A percentile compares a stretch with the other conserved stretches of the same genome.
Evolutionary conservation across 2,797 vertebrate genomes (phyloP).

Genomic region (Botia almorhae): DNA sequence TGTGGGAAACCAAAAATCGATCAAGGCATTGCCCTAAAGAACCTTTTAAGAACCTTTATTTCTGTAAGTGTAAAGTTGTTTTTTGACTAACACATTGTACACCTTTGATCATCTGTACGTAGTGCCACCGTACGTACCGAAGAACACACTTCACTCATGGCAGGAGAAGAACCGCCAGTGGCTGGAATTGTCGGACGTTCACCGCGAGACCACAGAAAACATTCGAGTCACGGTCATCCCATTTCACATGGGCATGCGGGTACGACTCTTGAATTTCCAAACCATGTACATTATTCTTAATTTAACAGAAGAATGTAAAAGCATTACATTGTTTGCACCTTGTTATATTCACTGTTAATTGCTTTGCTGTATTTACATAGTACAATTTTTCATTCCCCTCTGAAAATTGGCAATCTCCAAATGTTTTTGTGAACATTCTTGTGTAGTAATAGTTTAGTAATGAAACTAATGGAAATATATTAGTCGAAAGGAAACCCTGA

Average conservation of each 20-base stretch:
- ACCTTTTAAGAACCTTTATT: too few species aligned
- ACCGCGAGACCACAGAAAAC: slow-evolving; percentile 87
- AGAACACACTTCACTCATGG: slow-evolving; percentile 85
- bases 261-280: slow-evolving; percentile 47
- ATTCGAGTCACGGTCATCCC: slow-evolving; percentile 89
- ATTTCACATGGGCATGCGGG: slow-evolving; percentile 91
- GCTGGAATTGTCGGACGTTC: slow-evolving; percentile 87
- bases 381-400: too few species aligned
- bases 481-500: too few species aligned
- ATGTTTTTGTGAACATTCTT: too few species aligned
- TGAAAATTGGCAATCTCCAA: too few species aligned
- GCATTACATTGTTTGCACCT: background rate
- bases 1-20: background rate
- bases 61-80: too few species aligned
- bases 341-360: background rate
- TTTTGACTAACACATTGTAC: background rate
- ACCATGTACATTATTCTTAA: too few species aligned
- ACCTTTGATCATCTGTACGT: slow-evolving; percentile 11
- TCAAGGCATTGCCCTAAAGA: too few species aligned
- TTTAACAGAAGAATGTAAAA: too few species aligned
- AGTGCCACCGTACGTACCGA: slow-evolving; percentile 83
- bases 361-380: too few species aligned
- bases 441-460: too few species aligned
- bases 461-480: too few species aligned
- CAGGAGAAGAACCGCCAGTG: slow-evolving; percentile 90